Evolutionary conservation across 2,113 vertebrate genomes (phyloP).

Genomic region (Nothobranchius kuhntae): DNA sequence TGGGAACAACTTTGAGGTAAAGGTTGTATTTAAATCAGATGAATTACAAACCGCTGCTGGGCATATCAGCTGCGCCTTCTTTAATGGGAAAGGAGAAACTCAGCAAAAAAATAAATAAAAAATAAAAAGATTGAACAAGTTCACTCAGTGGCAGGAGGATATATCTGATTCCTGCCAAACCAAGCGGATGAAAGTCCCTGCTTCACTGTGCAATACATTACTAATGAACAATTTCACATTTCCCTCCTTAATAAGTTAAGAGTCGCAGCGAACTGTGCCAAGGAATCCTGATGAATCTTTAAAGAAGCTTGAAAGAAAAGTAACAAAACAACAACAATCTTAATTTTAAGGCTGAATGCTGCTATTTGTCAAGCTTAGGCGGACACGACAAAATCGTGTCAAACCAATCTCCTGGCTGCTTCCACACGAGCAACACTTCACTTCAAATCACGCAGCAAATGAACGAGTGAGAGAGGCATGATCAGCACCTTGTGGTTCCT

Average conservation of each 20-base stretch:
- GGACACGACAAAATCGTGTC: slow-evolving; percentile 41
- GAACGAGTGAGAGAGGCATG: slow-evolving; percentile 17
- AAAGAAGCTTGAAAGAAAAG: slow-evolving; percentile 33
- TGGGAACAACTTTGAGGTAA: slow-evolving; percentile 39
- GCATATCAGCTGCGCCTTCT: slow-evolving; percentile 24
- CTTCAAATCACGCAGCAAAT: slow-evolving; percentile 45
- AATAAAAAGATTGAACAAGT: slow-evolving; percentile 23
- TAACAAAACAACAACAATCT: slow-evolving; percentile 39
- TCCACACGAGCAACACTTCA: slow-evolving; percentile 43
- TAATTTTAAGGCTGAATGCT: slow-evolving; percentile 51
- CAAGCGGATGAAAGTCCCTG: slow-evolving; percentile 10
- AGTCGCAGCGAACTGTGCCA: slow-evolving; percentile 35
- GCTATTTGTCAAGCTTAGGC: slow-evolving; percentile 55
- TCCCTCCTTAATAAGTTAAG: slow-evolving; percentile 59
- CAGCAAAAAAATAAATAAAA: background rate
- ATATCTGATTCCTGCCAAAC: slow-evolving; percentile 29
- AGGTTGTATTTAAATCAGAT: slow-evolving; percentile 49
- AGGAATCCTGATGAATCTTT: slow-evolving; percentile 61
- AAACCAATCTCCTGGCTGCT: slow-evolving; percentile 36
- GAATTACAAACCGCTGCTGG: slow-evolving; percentile 16
- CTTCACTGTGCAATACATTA: slow-evolving; percentile 52
- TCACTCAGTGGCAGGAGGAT: slow-evolving; percentile 7
- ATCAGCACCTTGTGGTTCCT: slow-evolving; percentile 57
- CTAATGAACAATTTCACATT: slow-evolving; percentile 58
- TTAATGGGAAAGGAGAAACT: slow-evolving; percentile 38